Evolutionary conservation across 2,797 vertebrate species (phyloP), one percentile per base, ranked within the genome.

Genomic region (Philypnodon macrostomus): DNA sequence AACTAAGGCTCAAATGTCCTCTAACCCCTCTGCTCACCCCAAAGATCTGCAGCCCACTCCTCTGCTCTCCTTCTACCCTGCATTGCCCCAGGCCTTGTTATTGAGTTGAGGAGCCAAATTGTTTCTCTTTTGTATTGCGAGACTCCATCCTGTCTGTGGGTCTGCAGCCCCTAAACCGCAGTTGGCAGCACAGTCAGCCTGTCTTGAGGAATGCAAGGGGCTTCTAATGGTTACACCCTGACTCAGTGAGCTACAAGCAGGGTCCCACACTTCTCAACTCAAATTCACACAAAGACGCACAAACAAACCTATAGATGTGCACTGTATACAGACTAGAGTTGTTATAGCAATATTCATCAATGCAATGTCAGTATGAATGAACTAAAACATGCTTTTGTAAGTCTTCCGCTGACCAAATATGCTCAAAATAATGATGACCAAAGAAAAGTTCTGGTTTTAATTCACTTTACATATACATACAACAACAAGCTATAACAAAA

Each of bases 131-230:
- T 87, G 85, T 88, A 87, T 86, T 87, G 84, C 78, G 63, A 89
- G 90, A 89, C 90, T 90, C 90, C 90, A 87, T 87, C 85, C 88
- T 90, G 90, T 91, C 90, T 91, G 87, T 88, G 87, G 87, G 87
- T 90, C 87, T 87, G 83, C 80, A 86, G 87, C 79, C 85, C 84
- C 84, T 87, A 90, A 88, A 89, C 90, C 89, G 89, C 89, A 86
- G 81, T 83, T 89, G 85, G 85, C 87, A 88, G 85, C 74, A 63
- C 72, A 86, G 85, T 85, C 83, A 77, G 83, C 80, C 77, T 79
- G 81, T 85, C 80, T 85, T 78, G 71, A 85, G 83, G 84, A 87
- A 88, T 86, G 85, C 39, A 56, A 85, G 83, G 84, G 81, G 79
- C 82, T 88, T 80, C 83, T 83, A 84, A 85, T 83, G 85, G 83